phyloP scores from a whole-genome alignment of 2,113 vertebrate species.

The western clawed frog (Xenopus tropicalis) region UCB_Xtro_10.0 CM004448.2:153845501-153846000 shows the following conservation, averaged over 20 bases:
- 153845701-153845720: slow-evolving; percentile 78
- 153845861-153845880: too few species aligned
- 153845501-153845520: slow-evolving; percentile 54
- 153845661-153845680: slow-evolving; percentile 76
- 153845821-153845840: too few species aligned
- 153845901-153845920: too few species aligned
- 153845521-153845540: slow-evolving; percentile 37
- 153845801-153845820: too few species aligned
- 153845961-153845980: too few species aligned
- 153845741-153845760: slow-evolving; percentile 69
- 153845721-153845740: slow-evolving; percentile 79
- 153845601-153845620: slow-evolving; percentile 84
- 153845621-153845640: slow-evolving; percentile 80
- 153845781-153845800: too few species aligned
- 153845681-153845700: slow-evolving; percentile 83
- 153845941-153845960: too few species aligned
- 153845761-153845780: too few species aligned
- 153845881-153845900: too few species aligned
- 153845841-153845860: too few species aligned
- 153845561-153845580: slow-evolving; percentile 67
- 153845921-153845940: too few species aligned
- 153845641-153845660: slow-evolving; percentile 83
- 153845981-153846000: too few species aligned
- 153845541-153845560: background rate
- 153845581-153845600: slow-evolving; percentile 71